Percentiles rank a stretch among this genome's conserved stretches.
These are phyloP conservation scores for Tyto alba DNA, from an alignment of 2,113 vertebrate genomes.

Conservation along the genomic window DNA sequence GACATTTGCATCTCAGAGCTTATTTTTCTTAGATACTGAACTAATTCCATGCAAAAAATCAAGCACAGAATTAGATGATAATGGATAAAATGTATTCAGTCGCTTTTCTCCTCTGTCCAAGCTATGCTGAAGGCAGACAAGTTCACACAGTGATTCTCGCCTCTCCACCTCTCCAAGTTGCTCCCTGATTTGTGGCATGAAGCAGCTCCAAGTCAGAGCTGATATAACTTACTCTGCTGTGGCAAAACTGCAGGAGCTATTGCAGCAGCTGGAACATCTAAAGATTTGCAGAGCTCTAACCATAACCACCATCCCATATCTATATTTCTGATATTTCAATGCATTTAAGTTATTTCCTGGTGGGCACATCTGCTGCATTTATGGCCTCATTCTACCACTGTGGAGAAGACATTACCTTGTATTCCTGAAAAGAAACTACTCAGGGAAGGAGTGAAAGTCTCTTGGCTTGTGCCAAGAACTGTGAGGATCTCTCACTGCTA, in stretches of 20 bases:
- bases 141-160: not conserved
- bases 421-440: not conserved
- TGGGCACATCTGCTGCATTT: slow-evolving; percentile 27
- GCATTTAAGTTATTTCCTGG: not conserved
- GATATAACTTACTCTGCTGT: not conserved
- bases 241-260: not conserved
- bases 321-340: not conserved
- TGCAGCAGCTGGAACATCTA: not conserved
- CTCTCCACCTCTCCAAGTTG: not conserved
- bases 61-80: not conserved
- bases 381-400: not conserved
- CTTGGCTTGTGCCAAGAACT: not conserved
- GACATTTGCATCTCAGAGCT: not conserved
- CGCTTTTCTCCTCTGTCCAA: not conserved
- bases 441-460: not conserved
- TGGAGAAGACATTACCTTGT: not conserved
- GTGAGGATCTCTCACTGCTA: not conserved
- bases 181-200: not conserved
- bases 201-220: not conserved
- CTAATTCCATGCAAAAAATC: not conserved
- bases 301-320: not conserved
- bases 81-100: not conserved
- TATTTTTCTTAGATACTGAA: not conserved
- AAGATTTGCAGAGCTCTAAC: not conserved
- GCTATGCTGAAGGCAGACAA: not conserved